These are phyloP conservation scores for Manis javanica DNA, from an alignment of 2,797 vertebrate genomes.

Conservation along the genomic window DNA sequence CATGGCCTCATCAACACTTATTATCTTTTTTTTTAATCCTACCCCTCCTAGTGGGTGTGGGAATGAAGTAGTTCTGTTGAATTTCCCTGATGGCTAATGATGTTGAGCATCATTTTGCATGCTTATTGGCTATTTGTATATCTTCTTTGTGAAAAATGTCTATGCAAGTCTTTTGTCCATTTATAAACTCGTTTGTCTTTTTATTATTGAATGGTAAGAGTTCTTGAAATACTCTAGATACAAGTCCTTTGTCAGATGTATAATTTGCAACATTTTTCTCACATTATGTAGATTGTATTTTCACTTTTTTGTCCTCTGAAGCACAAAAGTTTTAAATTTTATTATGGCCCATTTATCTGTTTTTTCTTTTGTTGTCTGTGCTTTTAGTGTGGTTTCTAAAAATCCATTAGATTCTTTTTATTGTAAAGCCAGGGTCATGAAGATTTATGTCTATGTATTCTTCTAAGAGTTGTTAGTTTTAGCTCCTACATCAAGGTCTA, in stretches of 20 bases:
- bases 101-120: background rate
- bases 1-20: background rate
- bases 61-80: background rate
- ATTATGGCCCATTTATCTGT: background rate
- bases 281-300: background rate
- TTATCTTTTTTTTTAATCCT: background rate
- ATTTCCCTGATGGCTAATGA: background rate
- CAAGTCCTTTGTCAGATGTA: background rate
- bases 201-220: background rate
- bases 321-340: background rate
- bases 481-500: background rate
- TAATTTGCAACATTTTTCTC: background rate
- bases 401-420: background rate
- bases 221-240: background rate
- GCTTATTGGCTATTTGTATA: background rate
- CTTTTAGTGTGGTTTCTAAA: background rate
- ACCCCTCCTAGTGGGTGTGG: background rate
- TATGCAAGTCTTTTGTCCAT: background rate
- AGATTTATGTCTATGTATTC: background rate
- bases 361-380: background rate
- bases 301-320: background rate
- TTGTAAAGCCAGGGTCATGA: background rate
- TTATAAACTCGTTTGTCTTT: background rate
- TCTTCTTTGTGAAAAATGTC: background rate
- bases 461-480: background rate